phyloP scores from a whole-genome alignment of 2,888 invertebrate genomes.

The Hemicrepidius hirtus region DNA sequence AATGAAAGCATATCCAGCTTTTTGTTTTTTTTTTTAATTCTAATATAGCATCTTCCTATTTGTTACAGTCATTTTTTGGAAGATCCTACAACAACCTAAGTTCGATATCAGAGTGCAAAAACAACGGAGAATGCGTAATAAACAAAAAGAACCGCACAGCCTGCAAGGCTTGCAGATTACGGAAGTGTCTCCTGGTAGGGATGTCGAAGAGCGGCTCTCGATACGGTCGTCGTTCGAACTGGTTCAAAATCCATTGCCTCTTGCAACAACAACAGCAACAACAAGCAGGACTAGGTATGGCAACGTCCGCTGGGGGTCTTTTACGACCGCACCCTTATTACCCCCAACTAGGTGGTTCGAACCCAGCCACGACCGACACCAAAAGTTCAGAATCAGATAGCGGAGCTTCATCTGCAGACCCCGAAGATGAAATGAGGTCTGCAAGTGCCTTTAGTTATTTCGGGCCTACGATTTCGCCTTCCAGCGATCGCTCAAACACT shows the following conservation, averaged over 20 bases:
- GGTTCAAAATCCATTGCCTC: conserved; percentile 95
- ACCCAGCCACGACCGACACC: conserved; percentile 68
- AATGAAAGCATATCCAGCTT: no score
- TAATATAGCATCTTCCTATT: conserved; percentile 57
- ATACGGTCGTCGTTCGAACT: conserved; percentile 92
- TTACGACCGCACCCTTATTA: conserved; percentile 67
- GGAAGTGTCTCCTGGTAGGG: conserved; percentile 90
- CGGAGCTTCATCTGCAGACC: conserved; percentile 86
- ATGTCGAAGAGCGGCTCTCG: conserved; percentile 95
- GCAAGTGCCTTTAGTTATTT: conserved; percentile 76
- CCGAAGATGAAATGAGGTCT: conserved; percentile 77
- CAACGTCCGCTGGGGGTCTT: conserved; percentile 59
- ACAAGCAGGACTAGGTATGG: conserved; percentile 57
- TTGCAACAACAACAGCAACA: conserved; percentile 86
- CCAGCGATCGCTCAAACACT: conserved; percentile 69
- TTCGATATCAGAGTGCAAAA: conserved; percentile 93
- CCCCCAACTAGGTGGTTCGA: conserved; percentile 61
- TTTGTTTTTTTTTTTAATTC: background rate
- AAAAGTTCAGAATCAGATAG: conserved; percentile 82
- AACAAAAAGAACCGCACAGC: conserved; percentile 95
- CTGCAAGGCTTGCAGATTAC: conserved; percentile 91
- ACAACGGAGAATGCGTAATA: conserved; percentile 92
- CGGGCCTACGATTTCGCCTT: conserved; percentile 77
- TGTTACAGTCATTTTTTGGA: conserved; percentile 93
- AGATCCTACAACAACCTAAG: conserved; percentile 93